Conservation (phyloP, 2,888 invertebrate species). For the Orthonevra nobilis region DNA sequence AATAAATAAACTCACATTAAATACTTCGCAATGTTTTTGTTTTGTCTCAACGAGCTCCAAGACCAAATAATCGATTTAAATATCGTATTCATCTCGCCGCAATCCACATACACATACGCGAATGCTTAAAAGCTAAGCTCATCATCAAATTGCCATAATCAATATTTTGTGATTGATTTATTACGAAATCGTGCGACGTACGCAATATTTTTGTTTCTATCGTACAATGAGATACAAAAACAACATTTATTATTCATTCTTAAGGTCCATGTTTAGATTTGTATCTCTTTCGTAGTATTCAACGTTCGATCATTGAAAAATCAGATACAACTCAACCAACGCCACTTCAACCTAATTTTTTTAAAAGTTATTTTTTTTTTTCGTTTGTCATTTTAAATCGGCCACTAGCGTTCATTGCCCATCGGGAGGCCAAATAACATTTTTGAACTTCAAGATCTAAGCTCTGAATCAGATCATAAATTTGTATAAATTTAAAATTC, state of each 20-base stretch:
- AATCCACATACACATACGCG: not conserved
- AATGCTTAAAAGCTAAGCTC: no score
- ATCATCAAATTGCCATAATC: slow-evolving; percentile 37
- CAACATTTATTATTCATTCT: slow-evolving; percentile 23
- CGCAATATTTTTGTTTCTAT: not conserved
- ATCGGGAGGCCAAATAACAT: slow-evolving; percentile 3
- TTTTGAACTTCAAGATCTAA: slow-evolving; percentile 21
- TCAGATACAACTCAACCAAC: not conserved
- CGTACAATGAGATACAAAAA: no score
- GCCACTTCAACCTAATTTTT: not conserved
- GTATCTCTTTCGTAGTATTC: slow-evolving; percentile 13
- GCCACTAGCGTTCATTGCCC: slow-evolving; percentile 42
- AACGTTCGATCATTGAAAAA: slow-evolving; percentile 2
- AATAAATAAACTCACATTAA: slow-evolving; percentile 16
- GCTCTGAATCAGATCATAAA: slow-evolving; percentile 41
- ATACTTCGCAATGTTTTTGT: not conserved
- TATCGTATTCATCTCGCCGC: slow-evolving; percentile 30
- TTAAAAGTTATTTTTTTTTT: no score
- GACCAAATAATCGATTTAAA: slow-evolving; percentile 7
- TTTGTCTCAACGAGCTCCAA: slow-evolving; percentile 8
- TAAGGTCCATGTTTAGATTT: not conserved
- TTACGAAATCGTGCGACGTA: slow-evolving; percentile 12
- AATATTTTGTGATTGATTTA: slow-evolving; percentile 52
- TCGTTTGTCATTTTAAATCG: no score
- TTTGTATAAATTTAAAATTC: slow-evolving; percentile 45